Base-by-base conservation (phyloP, 2,797 vertebrate genomes). In the Sebastes iracundus region DNA sequence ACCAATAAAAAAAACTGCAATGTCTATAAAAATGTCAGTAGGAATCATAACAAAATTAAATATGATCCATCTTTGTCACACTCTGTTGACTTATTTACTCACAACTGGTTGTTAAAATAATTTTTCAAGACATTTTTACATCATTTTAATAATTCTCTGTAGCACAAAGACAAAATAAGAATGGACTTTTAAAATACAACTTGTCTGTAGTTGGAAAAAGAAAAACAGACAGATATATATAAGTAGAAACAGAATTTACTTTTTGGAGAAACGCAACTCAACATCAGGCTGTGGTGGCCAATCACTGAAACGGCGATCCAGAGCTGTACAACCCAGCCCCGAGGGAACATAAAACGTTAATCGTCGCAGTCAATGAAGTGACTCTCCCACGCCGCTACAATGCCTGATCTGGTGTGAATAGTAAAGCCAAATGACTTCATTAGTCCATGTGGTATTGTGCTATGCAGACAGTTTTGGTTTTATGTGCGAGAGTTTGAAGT, bases 1-100 rank as follows among this genome's bases (percentile, higher is more conserved):
- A 56, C 77, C 68, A 49, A 65, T 85, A 12, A 74, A 3, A 77
- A 42, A 42, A 66, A 35, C 72, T 53, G 20, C 58, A 16, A 7
- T 14, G 7, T 66, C 27, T 53, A 32, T 73, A 61, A 32, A 81
- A 72, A 16, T 33, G 55, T 30, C 58, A n/a, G n/a, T 9, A n/a
- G 5, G 13, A 46, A 2, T 32, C 7, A 53, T 52, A 13, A 64
- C 5, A 35, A 12, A 49, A 25, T 32, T 7, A 68, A 1, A 0
- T n/a, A 11, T 74, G 33, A 27, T 55, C 58, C 23, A 52, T 9
- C 53, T 59, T 11, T 0, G 33, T n/a, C 11, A 23, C 25, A 20
- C 27, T 33, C 20, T 27, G 0, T 22, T 72, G 23, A 68, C 4
- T n/a, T 12, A 5, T 20, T 64, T 71, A 53, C 1, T 63, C 4